Evolutionary conservation across 64 coral and sea anemone species (phyloP).

Genomic region (Porites lutea): DNA sequence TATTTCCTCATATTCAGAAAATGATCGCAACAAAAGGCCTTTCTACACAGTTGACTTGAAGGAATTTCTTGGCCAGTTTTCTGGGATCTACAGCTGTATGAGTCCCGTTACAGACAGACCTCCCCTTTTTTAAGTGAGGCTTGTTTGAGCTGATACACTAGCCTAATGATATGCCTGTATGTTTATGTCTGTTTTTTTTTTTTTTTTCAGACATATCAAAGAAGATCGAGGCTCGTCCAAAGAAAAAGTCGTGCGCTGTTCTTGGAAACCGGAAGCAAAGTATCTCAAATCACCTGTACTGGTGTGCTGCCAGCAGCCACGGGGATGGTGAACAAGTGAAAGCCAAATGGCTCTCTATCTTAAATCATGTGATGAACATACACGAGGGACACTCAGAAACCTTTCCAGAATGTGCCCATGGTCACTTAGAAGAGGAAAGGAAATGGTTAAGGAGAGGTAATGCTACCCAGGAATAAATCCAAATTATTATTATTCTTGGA

Average conservation of each 20-base stretch:
- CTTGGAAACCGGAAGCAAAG: slow-evolving; percentile 55
- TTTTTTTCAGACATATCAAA: slow-evolving; percentile 29
- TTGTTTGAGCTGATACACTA: no score
- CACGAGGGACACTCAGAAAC: background rate
- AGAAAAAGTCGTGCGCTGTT: slow-evolving; percentile 52
- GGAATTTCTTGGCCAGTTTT: no score
- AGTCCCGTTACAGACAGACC: no score
- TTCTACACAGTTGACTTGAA: no score
- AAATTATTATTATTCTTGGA: no score
- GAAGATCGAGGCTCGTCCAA: slow-evolving; percentile 54
- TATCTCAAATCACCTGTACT: slow-evolving; percentile 73
- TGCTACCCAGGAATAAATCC: background rate
- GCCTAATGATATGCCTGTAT: background rate
- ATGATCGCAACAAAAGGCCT: no score
- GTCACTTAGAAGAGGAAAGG: slow-evolving; percentile 33
- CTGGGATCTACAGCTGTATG: no score
- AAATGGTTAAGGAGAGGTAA: slow-evolving; percentile 57
- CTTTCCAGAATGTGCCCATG: slow-evolving; percentile 33
- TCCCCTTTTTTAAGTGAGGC: no score
- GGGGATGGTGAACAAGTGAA: slow-evolving; percentile 40
- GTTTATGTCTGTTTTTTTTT: background rate
- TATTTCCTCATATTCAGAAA: no score
- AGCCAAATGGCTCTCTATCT: slow-evolving; percentile 44
- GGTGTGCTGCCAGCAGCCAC: slow-evolving; percentile 46
- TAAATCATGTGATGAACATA: slow-evolving; percentile 35